Conservation (phyloP, 2,888 invertebrate species). For the Theodoxus fluviatilis region DNA sequence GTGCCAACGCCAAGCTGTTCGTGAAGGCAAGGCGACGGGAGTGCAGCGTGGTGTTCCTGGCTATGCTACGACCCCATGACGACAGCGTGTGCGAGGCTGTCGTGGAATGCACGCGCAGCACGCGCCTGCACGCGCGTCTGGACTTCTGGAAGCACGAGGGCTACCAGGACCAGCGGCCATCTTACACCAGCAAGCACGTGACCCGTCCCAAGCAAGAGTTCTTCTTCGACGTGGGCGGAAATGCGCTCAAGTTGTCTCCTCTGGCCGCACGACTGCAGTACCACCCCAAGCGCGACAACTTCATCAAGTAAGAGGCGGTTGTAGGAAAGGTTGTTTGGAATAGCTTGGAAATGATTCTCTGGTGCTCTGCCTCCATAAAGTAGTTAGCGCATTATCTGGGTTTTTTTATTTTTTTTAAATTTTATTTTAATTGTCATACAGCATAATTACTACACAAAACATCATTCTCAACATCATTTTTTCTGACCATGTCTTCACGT, state of each 20-base stretch:
- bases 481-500: too few species aligned
- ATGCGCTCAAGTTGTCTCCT: conserved; percentile 2
- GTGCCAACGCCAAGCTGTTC: conserved; percentile 18
- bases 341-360: too few species aligned
- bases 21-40: conserved; percentile 28
- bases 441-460: too few species aligned
- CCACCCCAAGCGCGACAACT: too few species aligned
- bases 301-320: too few species aligned
- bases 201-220: conserved; percentile 30
- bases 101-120: conserved; percentile 34
- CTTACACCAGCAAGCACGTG: conserved; percentile 26
- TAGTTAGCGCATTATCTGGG: too few species aligned
- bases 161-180: conserved; percentile 34
- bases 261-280: neutral
- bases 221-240: conserved; percentile 21
- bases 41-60: conserved; percentile 26
- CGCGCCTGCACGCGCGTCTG: conserved; percentile 32
- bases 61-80: conserved; percentile 7
- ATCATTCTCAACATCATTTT: too few species aligned
- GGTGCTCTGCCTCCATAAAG: too few species aligned
- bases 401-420: too few species aligned
- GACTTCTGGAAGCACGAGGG: conserved; percentile 34
- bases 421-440: too few species aligned
- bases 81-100: conserved; percentile 26
- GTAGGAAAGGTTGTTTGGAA: too few species aligned